Base-by-base conservation (phyloP, 2,797 vertebrate genomes). In the Sus cebifrons region DNA sequence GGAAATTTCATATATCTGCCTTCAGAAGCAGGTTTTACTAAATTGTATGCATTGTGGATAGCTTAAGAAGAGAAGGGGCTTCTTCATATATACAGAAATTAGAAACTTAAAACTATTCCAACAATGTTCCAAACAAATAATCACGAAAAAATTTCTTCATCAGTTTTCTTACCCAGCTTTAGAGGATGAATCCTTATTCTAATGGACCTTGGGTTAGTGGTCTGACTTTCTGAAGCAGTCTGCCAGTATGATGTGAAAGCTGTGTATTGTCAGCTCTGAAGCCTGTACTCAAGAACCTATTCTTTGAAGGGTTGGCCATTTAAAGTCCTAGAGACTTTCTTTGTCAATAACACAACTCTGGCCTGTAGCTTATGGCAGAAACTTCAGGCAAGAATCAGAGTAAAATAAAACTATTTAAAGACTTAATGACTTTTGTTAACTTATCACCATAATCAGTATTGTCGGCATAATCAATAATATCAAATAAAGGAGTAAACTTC, bases 401-500 rank as follows among this genome's bases (percentile, higher is more conserved):
- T 87, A 23, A 78, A 92, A 73, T 1, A 54, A 79, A 91, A 74
- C n/a, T 73, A 36, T 52, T 54, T 44, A 90, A 18, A 90, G 40
- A 78, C 12, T 21, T 88, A 77, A 82, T 58, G 2, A 0, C 16
- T 78, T 32, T 68, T 91, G 44, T 78, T 60, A 94, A 56, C 44
- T 49, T 65, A 65, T 65, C 20, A 87, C 27, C 36, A 62, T 16
- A 40, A 79, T 67, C 2, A 74, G 36, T 70, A 54, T 36, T 77
- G 29, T n/a, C 15, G 49, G 44, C 36, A 71, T 84, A 83, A 67
- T 83, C 20, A 65, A 90, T 44, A 54, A 81, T 27, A 83, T 27
- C 8, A 85, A 82, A 94, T 6, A 62, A 65, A 89, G 32, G 20
- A 74, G 16, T 84, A 87, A 93, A 65, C 64, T 58, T 94, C 3